phyloP scores from a whole-genome alignment of 2,888 invertebrate species.

The Dexiosoma caninum region DNA sequence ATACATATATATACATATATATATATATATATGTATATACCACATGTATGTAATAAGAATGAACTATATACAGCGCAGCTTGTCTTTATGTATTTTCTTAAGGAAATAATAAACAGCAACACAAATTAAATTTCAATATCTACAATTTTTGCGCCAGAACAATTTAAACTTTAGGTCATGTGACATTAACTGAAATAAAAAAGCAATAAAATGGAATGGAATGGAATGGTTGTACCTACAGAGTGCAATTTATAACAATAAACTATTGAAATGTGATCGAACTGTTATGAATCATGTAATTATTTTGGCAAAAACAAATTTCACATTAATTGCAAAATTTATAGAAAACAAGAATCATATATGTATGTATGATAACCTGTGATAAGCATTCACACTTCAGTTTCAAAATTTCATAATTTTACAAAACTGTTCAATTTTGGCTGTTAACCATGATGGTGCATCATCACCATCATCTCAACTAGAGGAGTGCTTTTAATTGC shows the following conservation, averaged over 20 bases:
- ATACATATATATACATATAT: not conserved
- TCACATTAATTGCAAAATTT: constrained; percentile 20
- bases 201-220: constrained; percentile 13
- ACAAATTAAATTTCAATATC: constrained; percentile 1
- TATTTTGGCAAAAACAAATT: constrained; percentile 34
- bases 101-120: constrained; percentile 11
- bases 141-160: constrained; percentile 16
- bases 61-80: constrained; percentile 36
- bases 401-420: not conserved
- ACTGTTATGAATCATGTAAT: constrained; percentile 61
- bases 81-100: not conserved
- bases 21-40: no score
- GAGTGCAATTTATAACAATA: not conserved
- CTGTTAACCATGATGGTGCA: not conserved
- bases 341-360: not conserved
- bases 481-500: constrained; percentile 11
- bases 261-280: constrained; percentile 53
- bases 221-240: not conserved
- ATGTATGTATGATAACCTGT: not conserved
- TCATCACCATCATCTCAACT: not conserved
- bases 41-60: no score
- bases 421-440: not conserved
- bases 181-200: constrained; percentile 13
- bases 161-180: constrained; percentile 36
- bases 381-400: no score